Base-by-base conservation (phyloP, 2,113 vertebrate genomes). In the Lagopus muta region DNA sequence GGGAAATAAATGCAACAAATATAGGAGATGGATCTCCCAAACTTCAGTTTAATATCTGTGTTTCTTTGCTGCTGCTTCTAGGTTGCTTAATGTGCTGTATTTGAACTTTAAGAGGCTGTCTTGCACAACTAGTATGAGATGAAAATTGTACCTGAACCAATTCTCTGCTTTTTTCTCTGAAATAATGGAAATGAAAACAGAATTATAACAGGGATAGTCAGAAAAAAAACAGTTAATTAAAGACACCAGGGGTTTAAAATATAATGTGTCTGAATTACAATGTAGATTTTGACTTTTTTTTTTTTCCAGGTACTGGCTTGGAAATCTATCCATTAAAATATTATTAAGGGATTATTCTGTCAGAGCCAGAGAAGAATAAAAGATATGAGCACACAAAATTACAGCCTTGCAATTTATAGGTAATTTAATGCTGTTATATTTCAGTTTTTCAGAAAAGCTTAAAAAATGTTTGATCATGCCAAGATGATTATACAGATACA, bases 291-390 rank as follows among this genome's bases (percentile, higher is more conserved):
- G 57, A 94, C 57, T 43, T 48, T 48, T 22, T 50, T 50, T 28
- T 54, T 91, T 95, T 96, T 92, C 36, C 92, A 62, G 86, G 58
- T 92, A 71, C 13, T 89, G 50, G 32, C 82, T 96, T 96, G 77
- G 66, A 93, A 93, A 96, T 94, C 76, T 96, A 58, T 72, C 88
- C 96, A 87, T 96, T 96, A 96, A 95, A 95, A 96, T 96, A 96
- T 95, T 94, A 94, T 91, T 38, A 82, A 64, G 90, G 95, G 81
- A 96, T 96, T 95, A 93, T 27, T 64, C 67, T 93, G 86, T 94
- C 90, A 92, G 50, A 96, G 30, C 3, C 47, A 86, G 28, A 81
- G 36, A 94, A 95, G 82, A 96, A 94, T 89, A 95, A 97, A 96
- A 94, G 76, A 83, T 92, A 72, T 70, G 71, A 95, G 58, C 52